phyloP scores from a whole-genome alignment of 1,140 invertebrate genomes.

The Pseudachorutes palmiensis region DNA sequence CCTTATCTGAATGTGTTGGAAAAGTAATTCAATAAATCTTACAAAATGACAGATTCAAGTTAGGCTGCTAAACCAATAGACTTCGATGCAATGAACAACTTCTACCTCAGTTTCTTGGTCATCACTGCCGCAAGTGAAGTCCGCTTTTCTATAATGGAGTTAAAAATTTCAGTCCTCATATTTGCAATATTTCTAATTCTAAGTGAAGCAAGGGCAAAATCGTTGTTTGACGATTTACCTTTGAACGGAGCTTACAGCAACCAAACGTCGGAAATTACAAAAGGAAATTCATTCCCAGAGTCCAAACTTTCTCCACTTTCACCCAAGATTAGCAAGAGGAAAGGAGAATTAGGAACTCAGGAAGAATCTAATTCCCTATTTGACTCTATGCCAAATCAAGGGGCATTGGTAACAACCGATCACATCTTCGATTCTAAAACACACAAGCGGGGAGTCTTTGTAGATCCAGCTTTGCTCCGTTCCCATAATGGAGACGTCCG shows the following conservation, averaged over 20 bases:
- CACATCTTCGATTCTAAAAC: neutral
- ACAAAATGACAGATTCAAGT: no score
- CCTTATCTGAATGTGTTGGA: no score
- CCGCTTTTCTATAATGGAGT: no score
- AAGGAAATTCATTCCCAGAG: neutral
- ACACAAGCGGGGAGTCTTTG: conserved; percentile 18
- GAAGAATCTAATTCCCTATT: conserved; percentile 8
- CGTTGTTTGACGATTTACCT: conserved; percentile 23
- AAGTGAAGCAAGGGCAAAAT: conserved; percentile 3
- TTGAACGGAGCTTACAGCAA: conserved; percentile 1
- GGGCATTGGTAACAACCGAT: conserved; percentile 12
- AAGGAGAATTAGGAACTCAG: neutral
- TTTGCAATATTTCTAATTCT: no score
- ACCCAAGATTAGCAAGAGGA: neutral
- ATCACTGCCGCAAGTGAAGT: no score
- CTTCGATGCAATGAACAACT: no score
- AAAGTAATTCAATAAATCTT: no score
- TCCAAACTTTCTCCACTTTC: neutral
- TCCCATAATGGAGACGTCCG: neutral
- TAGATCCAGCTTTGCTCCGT: neutral
- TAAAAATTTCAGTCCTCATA: neutral
- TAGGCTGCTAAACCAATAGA: no score
- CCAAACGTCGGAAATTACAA: neutral
- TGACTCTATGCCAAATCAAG: conserved; percentile 19
- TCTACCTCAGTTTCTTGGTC: no score